These are phyloP conservation scores for Drosophila jambulina DNA, from an alignment of 1,140 invertebrate genomes.

Conservation along the genomic window DNA sequence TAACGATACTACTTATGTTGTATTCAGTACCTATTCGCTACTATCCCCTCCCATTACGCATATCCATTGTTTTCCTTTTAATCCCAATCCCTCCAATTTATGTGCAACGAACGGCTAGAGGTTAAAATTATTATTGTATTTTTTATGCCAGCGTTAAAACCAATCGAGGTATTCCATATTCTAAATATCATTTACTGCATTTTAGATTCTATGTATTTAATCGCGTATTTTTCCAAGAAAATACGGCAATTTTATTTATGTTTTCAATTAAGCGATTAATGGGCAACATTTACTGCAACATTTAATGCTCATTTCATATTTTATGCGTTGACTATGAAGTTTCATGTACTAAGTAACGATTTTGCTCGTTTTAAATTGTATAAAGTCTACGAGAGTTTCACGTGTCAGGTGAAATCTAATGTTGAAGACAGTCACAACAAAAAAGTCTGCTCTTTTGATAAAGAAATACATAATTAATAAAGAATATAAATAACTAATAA, in stretches of 20 bases:
- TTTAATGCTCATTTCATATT: constrained; percentile 34
- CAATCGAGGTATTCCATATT: constrained; percentile 55
- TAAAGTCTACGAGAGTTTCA: constrained; percentile 73
- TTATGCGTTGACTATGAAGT: constrained; percentile 46
- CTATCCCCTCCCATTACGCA: constrained; percentile 25
- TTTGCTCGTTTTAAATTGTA: constrained; percentile 60
- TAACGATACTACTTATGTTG: constrained; percentile 46
- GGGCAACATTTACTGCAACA: constrained; percentile 3
- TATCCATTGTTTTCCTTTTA: constrained; percentile 26
- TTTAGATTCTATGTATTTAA: constrained; percentile 53
- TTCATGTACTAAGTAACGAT: constrained; percentile 44
- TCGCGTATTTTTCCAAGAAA: constrained; percentile 35
- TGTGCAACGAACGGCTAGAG: constrained; percentile 58
- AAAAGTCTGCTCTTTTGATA: constrained; percentile 77
- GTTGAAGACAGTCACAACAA: constrained; percentile 59
- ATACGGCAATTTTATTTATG: constrained; percentile 38
- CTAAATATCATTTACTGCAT: constrained; percentile 47
- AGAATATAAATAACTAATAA: constrained; percentile 45
- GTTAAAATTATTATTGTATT: constrained; percentile 43
- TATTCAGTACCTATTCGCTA: constrained; percentile 35
- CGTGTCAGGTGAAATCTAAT: constrained; percentile 46
- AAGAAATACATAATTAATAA: constrained; percentile 67
- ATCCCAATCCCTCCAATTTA: constrained; percentile 17
- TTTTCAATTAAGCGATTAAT: constrained; percentile 31
- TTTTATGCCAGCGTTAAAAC: constrained; percentile 36